A percentile compares a stretch with the other conserved stretches of the same genome.
phyloP scores from a whole-genome alignment of 2,113 vertebrate genomes.

The Brachyistius frenatus region DNA sequence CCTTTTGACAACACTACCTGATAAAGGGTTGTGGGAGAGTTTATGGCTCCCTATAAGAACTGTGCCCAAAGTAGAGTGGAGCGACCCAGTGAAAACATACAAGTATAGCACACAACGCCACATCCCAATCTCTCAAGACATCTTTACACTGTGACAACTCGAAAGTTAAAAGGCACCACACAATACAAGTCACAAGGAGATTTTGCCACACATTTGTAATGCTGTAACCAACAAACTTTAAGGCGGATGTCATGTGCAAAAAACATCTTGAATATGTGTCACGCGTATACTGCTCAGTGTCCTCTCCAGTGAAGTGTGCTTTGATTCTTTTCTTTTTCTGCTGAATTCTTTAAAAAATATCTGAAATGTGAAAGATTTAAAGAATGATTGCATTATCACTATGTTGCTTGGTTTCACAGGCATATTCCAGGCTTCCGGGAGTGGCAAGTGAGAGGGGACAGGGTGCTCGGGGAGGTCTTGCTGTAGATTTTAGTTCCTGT shows the following conservation, averaged over 20 bases:
- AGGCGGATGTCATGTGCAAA: constrained; percentile 86
- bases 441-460: constrained; percentile 24
- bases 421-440: constrained; percentile 71
- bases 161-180: constrained; percentile 91
- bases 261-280: constrained; percentile 71
- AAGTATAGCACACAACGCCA: constrained; percentile 64
- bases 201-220: constrained; percentile 79
- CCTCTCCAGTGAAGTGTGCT: constrained; percentile 74
- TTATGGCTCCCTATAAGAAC: constrained; percentile 55
- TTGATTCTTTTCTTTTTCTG: constrained; percentile 58
- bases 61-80: constrained; percentile 66
- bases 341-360: constrained; percentile 68
- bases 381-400: constrained; percentile 78
- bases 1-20: constrained; percentile 79
- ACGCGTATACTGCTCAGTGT: constrained; percentile 55
- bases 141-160: constrained; percentile 64
- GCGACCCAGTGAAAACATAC: constrained; percentile 63
- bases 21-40: constrained; percentile 66
- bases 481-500: constrained; percentile 81
- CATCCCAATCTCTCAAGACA: constrained; percentile 62
- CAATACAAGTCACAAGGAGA: constrained; percentile 86
- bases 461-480: constrained; percentile 10
- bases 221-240: constrained; percentile 82
- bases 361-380: constrained; percentile 72
- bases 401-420: constrained; percentile 73